These are phyloP conservation scores for Oreotrochilus melanogaster DNA, from an alignment of 2,113 vertebrate genomes.

Conservation along the genomic window DNA sequence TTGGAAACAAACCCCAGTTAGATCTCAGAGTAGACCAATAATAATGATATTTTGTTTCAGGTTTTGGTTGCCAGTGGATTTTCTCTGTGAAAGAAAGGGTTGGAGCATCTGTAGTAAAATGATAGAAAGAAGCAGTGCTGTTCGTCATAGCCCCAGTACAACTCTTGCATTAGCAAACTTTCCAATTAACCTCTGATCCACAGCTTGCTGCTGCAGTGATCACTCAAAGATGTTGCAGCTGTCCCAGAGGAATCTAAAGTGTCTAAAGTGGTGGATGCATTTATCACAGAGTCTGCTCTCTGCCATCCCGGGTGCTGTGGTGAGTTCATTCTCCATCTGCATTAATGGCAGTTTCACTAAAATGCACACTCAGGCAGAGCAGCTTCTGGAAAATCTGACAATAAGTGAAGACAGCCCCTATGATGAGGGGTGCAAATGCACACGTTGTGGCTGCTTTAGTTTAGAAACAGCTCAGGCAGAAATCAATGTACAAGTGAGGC, in stretches of 20 bases:
- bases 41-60: not conserved
- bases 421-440: not conserved
- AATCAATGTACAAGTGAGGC: not conserved
- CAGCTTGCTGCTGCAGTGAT: not conserved
- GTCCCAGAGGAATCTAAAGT: slow-evolving; percentile 40
- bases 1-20: not conserved
- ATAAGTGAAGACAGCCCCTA: not conserved
- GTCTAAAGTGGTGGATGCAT: slow-evolving; percentile 34
- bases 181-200: slow-evolving; percentile 26
- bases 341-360: slow-evolving; percentile 21
- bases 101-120: not conserved
- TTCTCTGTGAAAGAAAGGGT: not conserved
- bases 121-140: not conserved
- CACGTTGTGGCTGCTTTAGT: not conserved
- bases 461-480: slow-evolving; percentile 3
- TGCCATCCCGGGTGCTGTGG: not conserved
- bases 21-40: not conserved
- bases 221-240: slow-evolving; percentile 25
- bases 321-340: not conserved
- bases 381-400: slow-evolving; percentile 12
- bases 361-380: not conserved
- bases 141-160: not conserved
- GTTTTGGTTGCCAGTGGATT: not conserved
- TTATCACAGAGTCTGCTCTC: slow-evolving; percentile 11
- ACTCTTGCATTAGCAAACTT: slow-evolving; percentile 36